Percentiles rank a stretch among this genome's conserved stretches.
Conservation (phyloP, 2,797 vertebrate genomes). For the Parotocinclus haroldoi region DNA sequence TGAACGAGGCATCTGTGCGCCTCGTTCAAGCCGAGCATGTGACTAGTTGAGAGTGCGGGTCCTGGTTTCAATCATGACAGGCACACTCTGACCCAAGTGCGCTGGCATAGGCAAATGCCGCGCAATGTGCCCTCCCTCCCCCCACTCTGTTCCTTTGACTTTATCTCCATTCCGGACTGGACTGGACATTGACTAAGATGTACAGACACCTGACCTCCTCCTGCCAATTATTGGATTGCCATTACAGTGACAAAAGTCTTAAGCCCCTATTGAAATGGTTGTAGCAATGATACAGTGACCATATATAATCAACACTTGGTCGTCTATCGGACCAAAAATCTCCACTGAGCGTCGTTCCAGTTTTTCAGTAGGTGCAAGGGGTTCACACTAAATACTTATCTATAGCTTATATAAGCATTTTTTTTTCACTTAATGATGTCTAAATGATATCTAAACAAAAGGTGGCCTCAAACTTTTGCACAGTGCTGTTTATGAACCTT, state of each 20-base stretch:
- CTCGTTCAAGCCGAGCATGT: slow-evolving; percentile 68
- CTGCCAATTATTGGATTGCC: slow-evolving; percentile 13
- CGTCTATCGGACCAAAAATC: too few relatives aligned
- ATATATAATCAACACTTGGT: too few relatives aligned
- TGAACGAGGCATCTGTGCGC: slow-evolving; percentile 46
- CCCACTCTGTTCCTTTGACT: slow-evolving; percentile 7
- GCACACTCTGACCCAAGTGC: slow-evolving; percentile 49
- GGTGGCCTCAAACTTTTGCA: too few relatives aligned
- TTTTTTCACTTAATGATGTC: too few relatives aligned
- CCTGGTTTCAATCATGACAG: slow-evolving; percentile 82
- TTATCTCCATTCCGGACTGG: slow-evolving; percentile 18
- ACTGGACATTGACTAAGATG: slow-evolving; percentile 11
- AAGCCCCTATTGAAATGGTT: too few relatives aligned
- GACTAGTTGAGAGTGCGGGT: slow-evolving; percentile 65
- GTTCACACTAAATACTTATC: too few relatives aligned
- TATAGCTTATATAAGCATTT: too few relatives aligned
- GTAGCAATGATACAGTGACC: too few relatives aligned
- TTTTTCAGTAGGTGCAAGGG: too few relatives aligned
- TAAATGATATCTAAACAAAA: too few relatives aligned
- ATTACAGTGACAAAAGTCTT: background rate
- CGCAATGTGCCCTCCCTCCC: slow-evolving; percentile 42
- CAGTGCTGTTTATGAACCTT: slow-evolving; percentile 1
- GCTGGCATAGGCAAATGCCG: slow-evolving; percentile 16
- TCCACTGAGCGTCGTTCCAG: too few relatives aligned
- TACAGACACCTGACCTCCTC: slow-evolving; percentile 37